Evolutionary conservation across 2,113 vertebrate genomes (phyloP).

Genomic region (Nothocercus julius): DNA sequence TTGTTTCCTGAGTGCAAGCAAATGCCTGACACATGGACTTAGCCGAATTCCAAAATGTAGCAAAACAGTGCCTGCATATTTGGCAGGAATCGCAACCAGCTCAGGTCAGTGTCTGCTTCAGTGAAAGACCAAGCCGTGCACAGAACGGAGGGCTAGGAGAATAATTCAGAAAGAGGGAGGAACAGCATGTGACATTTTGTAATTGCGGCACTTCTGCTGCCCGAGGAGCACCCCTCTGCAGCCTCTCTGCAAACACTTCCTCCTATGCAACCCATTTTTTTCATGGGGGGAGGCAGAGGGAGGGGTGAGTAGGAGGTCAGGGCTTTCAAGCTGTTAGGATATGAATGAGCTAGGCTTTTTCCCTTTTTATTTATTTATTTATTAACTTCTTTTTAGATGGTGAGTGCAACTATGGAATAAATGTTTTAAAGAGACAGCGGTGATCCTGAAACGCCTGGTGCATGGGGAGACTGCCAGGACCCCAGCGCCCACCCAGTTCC

Average conservation of each 20-base stretch:
- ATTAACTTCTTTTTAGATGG: not conserved
- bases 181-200: constrained; percentile 72
- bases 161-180: constrained; percentile 67
- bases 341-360: not conserved
- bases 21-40: constrained; percentile 78
- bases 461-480: not conserved
- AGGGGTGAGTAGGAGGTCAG: constrained; percentile 58
- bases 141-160: constrained; percentile 62
- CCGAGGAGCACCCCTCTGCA: constrained; percentile 59
- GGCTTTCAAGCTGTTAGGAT: constrained; percentile 50
- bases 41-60: constrained; percentile 80
- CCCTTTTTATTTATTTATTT: not conserved
- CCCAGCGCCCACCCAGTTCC: not conserved
- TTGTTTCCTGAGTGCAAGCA: constrained; percentile 76
- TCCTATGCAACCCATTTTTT: constrained; percentile 52
- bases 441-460: not conserved
- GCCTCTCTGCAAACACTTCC: constrained; percentile 67
- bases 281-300: not conserved
- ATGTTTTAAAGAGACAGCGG: constrained; percentile 2
- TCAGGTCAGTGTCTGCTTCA: constrained; percentile 81
- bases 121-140: constrained; percentile 57
- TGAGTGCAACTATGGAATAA: not conserved
- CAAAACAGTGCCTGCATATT: constrained; percentile 81
- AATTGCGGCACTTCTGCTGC: constrained; percentile 45
- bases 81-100: constrained; percentile 76